A percentile compares a stretch with the other conserved stretches of the same genome.
These are phyloP conservation scores for Monopis laevigella DNA, from an alignment of 2,888 invertebrate species.

Conservation along the genomic window DNA sequence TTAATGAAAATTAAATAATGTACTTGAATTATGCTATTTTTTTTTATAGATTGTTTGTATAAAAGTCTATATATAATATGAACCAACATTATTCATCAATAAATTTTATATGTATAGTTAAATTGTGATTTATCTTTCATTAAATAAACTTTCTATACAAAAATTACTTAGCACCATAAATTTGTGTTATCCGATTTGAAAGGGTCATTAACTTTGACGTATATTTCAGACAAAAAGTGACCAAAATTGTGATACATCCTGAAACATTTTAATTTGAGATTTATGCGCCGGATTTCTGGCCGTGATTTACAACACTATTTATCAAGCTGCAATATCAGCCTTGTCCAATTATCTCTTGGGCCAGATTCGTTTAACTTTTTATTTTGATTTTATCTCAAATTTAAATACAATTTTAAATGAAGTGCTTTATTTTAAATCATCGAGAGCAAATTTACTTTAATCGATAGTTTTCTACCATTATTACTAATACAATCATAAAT, in stretches of 20 bases:
- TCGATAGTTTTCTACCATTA: too few species aligned
- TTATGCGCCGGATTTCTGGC: conserved; percentile 19
- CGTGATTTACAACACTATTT: conserved; percentile 25
- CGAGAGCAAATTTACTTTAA: too few species aligned
- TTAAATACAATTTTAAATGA: too few species aligned
- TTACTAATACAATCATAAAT: too few species aligned
- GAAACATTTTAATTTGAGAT: conserved; percentile 20
- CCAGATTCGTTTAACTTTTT: conserved; percentile 1
- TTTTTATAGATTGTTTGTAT: neutral
- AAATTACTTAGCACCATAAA: too few species aligned
- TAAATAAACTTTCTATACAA: too few species aligned
- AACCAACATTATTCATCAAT: too few species aligned
- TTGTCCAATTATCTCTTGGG: conserved; percentile 11
- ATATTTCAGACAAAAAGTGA: conserved; percentile 1
- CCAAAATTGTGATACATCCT: conserved; percentile 10
- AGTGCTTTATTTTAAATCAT: too few species aligned
- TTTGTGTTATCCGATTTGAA: too few species aligned
- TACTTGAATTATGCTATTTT: conserved; percentile 12
- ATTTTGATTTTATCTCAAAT: conserved; percentile 10
- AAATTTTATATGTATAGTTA: too few species aligned
- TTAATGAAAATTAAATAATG: conserved; percentile 3
- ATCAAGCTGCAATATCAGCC: conserved; percentile 25
- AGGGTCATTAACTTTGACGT: conserved; percentile 18
- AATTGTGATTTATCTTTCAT: too few species aligned
- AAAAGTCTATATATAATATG: too few species aligned